Evolutionary conservation across 2,888 invertebrate genomes (phyloP).

Genomic region (Caradrina clavipalpis): DNA sequence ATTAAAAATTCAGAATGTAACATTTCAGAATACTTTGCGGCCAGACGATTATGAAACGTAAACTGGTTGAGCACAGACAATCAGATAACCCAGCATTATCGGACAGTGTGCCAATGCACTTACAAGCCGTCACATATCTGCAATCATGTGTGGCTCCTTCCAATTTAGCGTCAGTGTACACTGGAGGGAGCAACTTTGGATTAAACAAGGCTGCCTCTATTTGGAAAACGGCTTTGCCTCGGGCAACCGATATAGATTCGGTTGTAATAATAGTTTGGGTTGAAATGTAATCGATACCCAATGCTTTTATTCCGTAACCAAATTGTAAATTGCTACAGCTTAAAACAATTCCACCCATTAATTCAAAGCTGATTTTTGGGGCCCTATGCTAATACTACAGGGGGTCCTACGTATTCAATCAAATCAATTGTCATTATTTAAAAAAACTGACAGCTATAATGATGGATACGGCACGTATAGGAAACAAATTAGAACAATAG

Average conservation of each 20-base stretch:
- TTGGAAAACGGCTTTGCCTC: conserved; percentile 1
- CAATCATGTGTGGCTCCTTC: conserved; percentile 74
- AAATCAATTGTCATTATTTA: too few species aligned
- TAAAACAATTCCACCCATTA: not conserved
- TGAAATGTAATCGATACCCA: not conserved
- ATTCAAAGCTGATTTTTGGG: too few species aligned
- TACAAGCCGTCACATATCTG: conserved; percentile 75
- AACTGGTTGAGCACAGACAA: conserved; percentile 63
- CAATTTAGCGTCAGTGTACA: conserved; percentile 36
- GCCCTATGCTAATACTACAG: too few species aligned
- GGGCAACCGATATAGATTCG: not conserved
- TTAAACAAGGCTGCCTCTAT: not conserved
- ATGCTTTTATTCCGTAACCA: not conserved
- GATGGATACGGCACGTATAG: too few species aligned
- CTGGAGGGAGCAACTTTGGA: not conserved
- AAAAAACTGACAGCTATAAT: too few species aligned
- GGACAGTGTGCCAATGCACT: conserved; percentile 67
- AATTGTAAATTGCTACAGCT: not conserved
- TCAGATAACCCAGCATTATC: conserved; percentile 58
- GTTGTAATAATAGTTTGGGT: not conserved
- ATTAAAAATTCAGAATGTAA: conserved; percentile 30
- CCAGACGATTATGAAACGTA: conserved; percentile 49
- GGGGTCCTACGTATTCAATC: too few species aligned
- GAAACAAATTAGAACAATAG: too few species aligned
- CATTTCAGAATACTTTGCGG: conserved; percentile 11